Conservation (phyloP, 2,113 vertebrate genomes). For the Salvelinus alpinus region DNA sequence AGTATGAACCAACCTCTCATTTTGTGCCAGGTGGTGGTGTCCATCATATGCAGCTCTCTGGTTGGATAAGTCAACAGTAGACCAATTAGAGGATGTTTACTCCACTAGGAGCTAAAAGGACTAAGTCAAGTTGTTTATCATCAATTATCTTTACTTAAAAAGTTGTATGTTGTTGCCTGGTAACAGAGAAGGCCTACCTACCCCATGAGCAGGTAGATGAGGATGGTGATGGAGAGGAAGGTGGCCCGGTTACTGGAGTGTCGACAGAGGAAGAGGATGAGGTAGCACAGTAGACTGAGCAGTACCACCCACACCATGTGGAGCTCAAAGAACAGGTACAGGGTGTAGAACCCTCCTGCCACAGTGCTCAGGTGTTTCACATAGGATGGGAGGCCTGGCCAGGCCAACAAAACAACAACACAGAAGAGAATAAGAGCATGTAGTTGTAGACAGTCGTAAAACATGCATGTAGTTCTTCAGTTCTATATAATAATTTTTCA, state of each 20-base stretch:
- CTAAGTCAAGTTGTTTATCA: neutral
- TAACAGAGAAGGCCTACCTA: constrained; percentile 50
- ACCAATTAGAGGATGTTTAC: too few species aligned
- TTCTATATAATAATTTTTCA: too few species aligned
- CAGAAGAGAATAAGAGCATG: neutral
- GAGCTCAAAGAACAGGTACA: constrained; percentile 90
- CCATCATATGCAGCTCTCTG: constrained; percentile 93
- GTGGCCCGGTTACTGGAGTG: constrained; percentile 84
- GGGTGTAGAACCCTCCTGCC: constrained; percentile 84
- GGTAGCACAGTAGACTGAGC: constrained; percentile 90
- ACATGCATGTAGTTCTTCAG: neutral
- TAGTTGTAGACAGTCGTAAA: too few species aligned
- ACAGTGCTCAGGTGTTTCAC: constrained; percentile 85
- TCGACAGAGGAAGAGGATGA: constrained; percentile 89
- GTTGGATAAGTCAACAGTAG: constrained; percentile 20
- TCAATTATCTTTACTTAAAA: constrained; percentile 12
- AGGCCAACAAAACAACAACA: neutral
- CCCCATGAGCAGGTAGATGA: constrained; percentile 92
- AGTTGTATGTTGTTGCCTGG: neutral
- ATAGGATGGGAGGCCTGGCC: constrained; percentile 79
- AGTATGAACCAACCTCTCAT: constrained; percentile 82
- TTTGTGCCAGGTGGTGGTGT: constrained; percentile 91
- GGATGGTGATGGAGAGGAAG: constrained; percentile 88
- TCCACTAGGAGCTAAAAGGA: too few species aligned
- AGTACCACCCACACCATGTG: constrained; percentile 93